Percentiles rank a stretch among this genome's conserved stretches.
Evolutionary conservation across 2,888 invertebrate species (phyloP).

Genomic region (Ophioninae sp.): DNA sequence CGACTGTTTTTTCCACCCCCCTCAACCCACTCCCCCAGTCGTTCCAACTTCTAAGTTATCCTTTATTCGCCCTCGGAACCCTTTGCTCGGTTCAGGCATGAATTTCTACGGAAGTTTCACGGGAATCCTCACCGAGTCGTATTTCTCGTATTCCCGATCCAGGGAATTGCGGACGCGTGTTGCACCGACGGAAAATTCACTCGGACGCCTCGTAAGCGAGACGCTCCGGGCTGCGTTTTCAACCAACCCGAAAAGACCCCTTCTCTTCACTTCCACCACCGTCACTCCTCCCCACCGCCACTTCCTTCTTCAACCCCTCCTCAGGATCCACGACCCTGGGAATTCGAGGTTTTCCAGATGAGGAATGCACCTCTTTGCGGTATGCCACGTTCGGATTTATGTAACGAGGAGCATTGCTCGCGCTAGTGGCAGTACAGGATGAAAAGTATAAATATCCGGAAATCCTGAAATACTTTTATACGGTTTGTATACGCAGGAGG

Average conservation of each 20-base stretch:
- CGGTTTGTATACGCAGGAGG: neutral
- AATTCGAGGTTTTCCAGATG: slow-evolving; percentile 53
- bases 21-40: neutral
- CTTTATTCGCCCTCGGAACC: neutral
- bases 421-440: slow-evolving; percentile 17
- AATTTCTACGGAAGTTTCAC: slow-evolving; percentile 9
- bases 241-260: too few relatives aligned
- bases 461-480: slow-evolving; percentile 20
- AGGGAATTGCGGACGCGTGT: slow-evolving; percentile 44
- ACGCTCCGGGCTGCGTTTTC: slow-evolving; percentile 62
- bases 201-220: slow-evolving; percentile 54
- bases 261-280: neutral
- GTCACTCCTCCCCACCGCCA: too few relatives aligned
- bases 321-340: slow-evolving; percentile 1
- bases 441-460: slow-evolving; percentile 39
- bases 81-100: neutral
- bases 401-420: slow-evolving; percentile 18
- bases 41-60: neutral
- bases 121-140: slow-evolving; percentile 43
- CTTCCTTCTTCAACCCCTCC: neutral
- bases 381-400: slow-evolving; percentile 50
- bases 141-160: slow-evolving; percentile 53
- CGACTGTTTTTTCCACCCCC: neutral
- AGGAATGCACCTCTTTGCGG: slow-evolving; percentile 51
- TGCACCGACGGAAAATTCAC: slow-evolving; percentile 55